A percentile compares a stretch with the other conserved stretches of the same genome.
Conservation (phyloP, 2,797 vertebrate genomes). For the Pantherophis vulpinus region DNA sequence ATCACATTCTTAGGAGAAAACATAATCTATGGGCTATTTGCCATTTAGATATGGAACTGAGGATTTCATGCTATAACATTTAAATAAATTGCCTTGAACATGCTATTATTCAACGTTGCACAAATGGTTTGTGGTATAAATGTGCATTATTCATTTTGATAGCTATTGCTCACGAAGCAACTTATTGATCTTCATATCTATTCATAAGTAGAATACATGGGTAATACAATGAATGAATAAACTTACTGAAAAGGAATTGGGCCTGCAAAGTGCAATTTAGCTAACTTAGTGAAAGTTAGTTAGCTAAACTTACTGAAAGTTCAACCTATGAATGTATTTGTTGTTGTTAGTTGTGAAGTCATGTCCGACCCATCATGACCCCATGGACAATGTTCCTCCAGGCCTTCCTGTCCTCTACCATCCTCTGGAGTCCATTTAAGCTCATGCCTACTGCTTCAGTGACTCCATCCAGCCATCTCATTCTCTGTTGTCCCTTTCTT, state of each 20-base stretch:
- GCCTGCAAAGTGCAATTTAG: background rate
- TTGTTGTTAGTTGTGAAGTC: too few species aligned
- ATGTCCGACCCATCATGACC: too few species aligned
- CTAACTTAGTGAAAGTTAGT: background rate
- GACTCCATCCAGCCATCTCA: too few species aligned
- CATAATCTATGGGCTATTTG: background rate
- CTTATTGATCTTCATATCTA: background rate
- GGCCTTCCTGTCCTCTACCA: too few species aligned
- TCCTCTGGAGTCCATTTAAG: too few species aligned
- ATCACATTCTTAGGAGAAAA: background rate
- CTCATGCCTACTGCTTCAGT: too few species aligned
- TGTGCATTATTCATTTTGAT: background rate
- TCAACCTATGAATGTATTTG: background rate
- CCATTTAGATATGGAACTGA: background rate
- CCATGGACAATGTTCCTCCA: too few species aligned
- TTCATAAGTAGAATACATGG: background rate
- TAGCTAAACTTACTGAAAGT: too few species aligned
- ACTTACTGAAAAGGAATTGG: background rate
- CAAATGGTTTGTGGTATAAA: background rate
- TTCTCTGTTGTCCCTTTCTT: too few species aligned
- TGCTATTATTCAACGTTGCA: background rate
- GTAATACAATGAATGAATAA: background rate
- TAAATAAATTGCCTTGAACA: background rate
- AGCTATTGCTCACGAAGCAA: background rate
- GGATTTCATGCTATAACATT: background rate